phyloP scores from a whole-genome alignment of 2,888 invertebrate genomes.

The Sialis lutaria region DNA sequence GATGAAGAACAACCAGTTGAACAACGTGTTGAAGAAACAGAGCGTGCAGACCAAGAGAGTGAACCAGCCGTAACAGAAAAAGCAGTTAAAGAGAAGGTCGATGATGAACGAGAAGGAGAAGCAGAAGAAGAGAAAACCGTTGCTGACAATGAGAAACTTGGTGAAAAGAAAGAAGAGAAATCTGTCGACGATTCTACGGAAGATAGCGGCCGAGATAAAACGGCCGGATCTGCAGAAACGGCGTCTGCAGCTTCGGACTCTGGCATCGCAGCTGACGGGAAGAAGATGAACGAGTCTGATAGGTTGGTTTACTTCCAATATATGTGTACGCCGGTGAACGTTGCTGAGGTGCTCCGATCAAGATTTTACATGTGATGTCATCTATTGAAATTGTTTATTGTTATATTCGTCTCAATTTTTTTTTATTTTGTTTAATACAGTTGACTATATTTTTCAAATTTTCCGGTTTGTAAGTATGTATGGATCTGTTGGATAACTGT shows the following conservation, averaged over 20 bases:
- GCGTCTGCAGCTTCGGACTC: slow-evolving; percentile 6
- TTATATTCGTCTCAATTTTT: too few relatives aligned
- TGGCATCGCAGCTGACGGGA: slow-evolving; percentile 7
- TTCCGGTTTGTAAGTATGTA: too few relatives aligned
- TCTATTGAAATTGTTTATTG: too few relatives aligned
- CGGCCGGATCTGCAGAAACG: too few relatives aligned
- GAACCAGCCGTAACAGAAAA: background rate
- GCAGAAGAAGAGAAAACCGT: slow-evolving; percentile 8
- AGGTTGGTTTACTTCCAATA: slow-evolving; percentile 15
- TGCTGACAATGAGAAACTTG: slow-evolving; percentile 14
- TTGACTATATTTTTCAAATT: too few relatives aligned
- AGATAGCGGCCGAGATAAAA: slow-evolving; percentile 7
- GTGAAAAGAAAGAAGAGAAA: slow-evolving; percentile 10
- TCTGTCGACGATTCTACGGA: slow-evolving; percentile 10
- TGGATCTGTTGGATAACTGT: too few relatives aligned
- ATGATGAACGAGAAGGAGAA: slow-evolving; percentile 2
- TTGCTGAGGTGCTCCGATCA: too few relatives aligned
- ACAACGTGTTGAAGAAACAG: slow-evolving; percentile 12
- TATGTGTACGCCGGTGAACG: too few relatives aligned
- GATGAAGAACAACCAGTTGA: slow-evolving; percentile 11
- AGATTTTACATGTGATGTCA: too few relatives aligned
- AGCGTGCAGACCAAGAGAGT: slow-evolving; percentile 7
- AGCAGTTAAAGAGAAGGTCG: slow-evolving; percentile 8
- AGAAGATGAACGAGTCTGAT: slow-evolving; percentile 2
- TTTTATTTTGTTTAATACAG: too few relatives aligned